A percentile compares a stretch with the other conserved stretches of the same genome.
These are phyloP conservation scores for Blera fallax DNA, from an alignment of 2,888 invertebrate species.

Conservation along the genomic window DNA sequence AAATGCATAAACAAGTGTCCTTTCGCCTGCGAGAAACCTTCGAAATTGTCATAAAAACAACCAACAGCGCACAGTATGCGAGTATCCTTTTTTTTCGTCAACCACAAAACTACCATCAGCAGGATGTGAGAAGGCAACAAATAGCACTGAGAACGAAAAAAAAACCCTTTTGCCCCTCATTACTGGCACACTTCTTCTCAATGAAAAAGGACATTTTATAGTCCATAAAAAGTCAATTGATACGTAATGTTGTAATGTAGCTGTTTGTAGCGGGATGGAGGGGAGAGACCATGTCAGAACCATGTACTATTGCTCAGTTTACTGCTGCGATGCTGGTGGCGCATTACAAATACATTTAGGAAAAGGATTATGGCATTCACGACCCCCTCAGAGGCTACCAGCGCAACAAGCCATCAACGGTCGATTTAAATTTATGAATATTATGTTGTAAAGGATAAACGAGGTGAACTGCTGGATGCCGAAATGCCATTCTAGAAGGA, in stretches of 20 bases:
- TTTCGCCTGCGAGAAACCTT: slow-evolving; percentile 48
- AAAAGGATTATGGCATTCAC: slow-evolving; percentile 64
- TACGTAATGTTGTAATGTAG: slow-evolving; percentile 71
- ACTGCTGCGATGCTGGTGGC: slow-evolving; percentile 27
- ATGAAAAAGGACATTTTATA: slow-evolving; percentile 72
- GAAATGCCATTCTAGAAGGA: slow-evolving; percentile 41
- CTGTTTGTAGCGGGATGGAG: slow-evolving; percentile 19
- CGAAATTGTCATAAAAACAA: slow-evolving; percentile 66
- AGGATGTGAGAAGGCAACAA: slow-evolving; percentile 43
- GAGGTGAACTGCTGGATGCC: slow-evolving; percentile 59
- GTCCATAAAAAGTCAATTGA: slow-evolving; percentile 73
- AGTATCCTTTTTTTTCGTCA: slow-evolving; percentile 38
- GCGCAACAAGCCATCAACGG: slow-evolving; percentile 72
- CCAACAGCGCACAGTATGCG: slow-evolving; percentile 23
- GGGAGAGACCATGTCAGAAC: background rate
- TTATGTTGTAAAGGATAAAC: slow-evolving; percentile 72
- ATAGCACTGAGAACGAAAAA: background rate
- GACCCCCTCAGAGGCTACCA: slow-evolving; percentile 27
- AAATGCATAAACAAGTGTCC: slow-evolving; percentile 73
- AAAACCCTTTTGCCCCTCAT: slow-evolving; percentile 68
- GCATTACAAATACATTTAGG: slow-evolving; percentile 70
- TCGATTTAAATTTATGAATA: slow-evolving; percentile 73
- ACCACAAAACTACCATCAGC: slow-evolving; percentile 58
- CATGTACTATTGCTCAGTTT: slow-evolving; percentile 23
- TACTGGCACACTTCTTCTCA: slow-evolving; percentile 71